These are phyloP conservation scores for Thymelicus lineola DNA, from an alignment of 2,888 invertebrate genomes.

Conservation along the genomic window DNA sequence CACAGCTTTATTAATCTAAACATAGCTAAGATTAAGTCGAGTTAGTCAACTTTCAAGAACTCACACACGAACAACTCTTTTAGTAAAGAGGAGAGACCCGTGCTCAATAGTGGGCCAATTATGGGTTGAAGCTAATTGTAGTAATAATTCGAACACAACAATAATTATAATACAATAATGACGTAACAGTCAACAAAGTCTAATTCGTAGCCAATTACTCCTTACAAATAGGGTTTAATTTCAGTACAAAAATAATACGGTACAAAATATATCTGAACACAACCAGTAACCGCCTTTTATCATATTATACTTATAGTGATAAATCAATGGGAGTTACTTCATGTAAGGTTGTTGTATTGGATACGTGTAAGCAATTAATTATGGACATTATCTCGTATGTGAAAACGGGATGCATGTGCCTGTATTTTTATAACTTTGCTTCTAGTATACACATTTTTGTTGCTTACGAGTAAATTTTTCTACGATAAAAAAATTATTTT, in stretches of 20 bases:
- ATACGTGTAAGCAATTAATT: slow-evolving; percentile 48
- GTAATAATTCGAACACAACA: too few species aligned
- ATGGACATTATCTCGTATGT: slow-evolving; percentile 22
- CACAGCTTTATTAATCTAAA: too few species aligned
- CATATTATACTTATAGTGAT: slow-evolving; percentile 42
- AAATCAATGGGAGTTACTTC: slow-evolving; percentile 43
- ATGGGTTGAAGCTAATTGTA: too few species aligned
- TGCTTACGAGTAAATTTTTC: background rate
- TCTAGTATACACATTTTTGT: background rate
- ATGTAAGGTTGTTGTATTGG: slow-evolving; percentile 40
- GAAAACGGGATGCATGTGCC: background rate
- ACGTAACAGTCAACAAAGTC: too few species aligned
- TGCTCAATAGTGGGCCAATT: too few species aligned
- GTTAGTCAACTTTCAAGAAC: too few species aligned
- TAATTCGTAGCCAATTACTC: background rate
- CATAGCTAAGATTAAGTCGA: too few species aligned
- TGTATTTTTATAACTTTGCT: background rate
- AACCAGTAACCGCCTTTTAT: slow-evolving; percentile 22
- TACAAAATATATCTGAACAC: slow-evolving; percentile 5
- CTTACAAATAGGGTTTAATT: too few species aligned
- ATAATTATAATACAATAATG: too few species aligned
- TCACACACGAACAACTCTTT: too few species aligned
- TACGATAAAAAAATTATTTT: too few species aligned
- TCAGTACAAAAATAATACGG: background rate
- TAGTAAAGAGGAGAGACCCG: too few species aligned